phyloP scores from a whole-genome alignment of 2,888 invertebrate species.

The Iselma pallidipennis region DNA sequence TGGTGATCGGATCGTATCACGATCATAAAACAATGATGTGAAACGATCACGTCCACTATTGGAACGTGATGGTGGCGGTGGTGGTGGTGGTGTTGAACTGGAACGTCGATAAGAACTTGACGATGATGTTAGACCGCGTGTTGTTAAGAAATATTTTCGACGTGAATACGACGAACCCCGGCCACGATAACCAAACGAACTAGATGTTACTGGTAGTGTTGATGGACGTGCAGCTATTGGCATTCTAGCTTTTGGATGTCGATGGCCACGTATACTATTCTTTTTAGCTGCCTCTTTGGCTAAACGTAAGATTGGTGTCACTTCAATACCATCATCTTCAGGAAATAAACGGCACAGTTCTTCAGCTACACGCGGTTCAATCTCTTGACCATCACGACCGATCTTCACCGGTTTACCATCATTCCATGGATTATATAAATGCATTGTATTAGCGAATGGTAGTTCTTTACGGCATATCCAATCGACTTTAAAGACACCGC shows the following conservation, averaged over 20 bases:
- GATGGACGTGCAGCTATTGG: constrained; percentile 58
- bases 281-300: constrained; percentile 81
- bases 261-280: constrained; percentile 52
- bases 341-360: constrained; percentile 93
- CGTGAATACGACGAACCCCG: constrained; percentile 60
- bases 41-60: constrained; percentile 53
- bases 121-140: constrained; percentile 65
- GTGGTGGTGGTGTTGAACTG: constrained; percentile 65
- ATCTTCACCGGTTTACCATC: constrained; percentile 98
- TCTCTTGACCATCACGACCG: constrained; percentile 98
- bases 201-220: constrained; percentile 13
- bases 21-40: constrained; percentile 64
- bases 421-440: constrained; percentile 97
- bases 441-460: constrained; percentile 88
- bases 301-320: constrained; percentile 83
- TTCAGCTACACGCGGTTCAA: constrained; percentile 93
- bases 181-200: constrained; percentile 57
- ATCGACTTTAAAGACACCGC: constrained; percentile 95
- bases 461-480: constrained; percentile 97
- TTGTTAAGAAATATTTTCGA: constrained; percentile 67
- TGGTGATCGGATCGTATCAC: constrained; percentile 56
- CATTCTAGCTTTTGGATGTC: constrained; percentile 55
- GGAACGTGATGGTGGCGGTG: constrained; percentile 44
- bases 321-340: constrained; percentile 88
- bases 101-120: constrained; percentile 62